Base-by-base conservation (phyloP, 2,113 vertebrate species). In the Amphilophus citrinellus region DNA sequence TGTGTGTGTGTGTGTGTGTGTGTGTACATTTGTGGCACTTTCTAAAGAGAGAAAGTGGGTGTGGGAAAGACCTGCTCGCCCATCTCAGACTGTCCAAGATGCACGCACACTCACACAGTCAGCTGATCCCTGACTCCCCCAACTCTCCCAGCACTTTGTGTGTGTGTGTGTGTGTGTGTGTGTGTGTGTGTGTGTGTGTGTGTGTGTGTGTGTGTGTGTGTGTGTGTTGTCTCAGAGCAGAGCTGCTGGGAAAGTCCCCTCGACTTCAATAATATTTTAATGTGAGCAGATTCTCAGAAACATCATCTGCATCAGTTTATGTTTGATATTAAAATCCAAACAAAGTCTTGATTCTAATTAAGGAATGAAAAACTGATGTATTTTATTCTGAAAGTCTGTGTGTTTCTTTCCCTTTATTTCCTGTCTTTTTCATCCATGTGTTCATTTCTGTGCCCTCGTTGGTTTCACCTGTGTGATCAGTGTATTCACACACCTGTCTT, bases 71-170 rank as follows among this genome's bases (percentile, higher is more conserved):
- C 87, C 89, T 86, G 80, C 84, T 66, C 68, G 37, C 68, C 79
- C 84, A 42, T 59, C 80, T 75, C 73, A 53, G 50, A 65, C 83
- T 66, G 83, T 79, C 81, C 61, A 13, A 37, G 35, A 87, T 66
- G 35, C 91, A 75, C 80, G 79, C 86, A 30, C 61, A 57, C 85
- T 77, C 86, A 82, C 77, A 42, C 27, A 35, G 65, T 93, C 88
- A 92, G 86, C 91, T 93, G 87, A 88, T 81, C 53, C 50, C 50
- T 7, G 47, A 89, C 90, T 91, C 89, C 90, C 87, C 86, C 90
- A 53, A 14, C 66, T 91, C 89, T 91, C 90, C 87, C 92, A 91
- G 84, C 60, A 53, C 84, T 84, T 81, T 62, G 66, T 77, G 76
- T 75, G 78, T 61, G 76, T 63, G 71, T 79, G 76, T 57, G 44